Base-by-base conservation (phyloP, 2,113 vertebrate genomes). In the Anguilla japonica region DNA sequence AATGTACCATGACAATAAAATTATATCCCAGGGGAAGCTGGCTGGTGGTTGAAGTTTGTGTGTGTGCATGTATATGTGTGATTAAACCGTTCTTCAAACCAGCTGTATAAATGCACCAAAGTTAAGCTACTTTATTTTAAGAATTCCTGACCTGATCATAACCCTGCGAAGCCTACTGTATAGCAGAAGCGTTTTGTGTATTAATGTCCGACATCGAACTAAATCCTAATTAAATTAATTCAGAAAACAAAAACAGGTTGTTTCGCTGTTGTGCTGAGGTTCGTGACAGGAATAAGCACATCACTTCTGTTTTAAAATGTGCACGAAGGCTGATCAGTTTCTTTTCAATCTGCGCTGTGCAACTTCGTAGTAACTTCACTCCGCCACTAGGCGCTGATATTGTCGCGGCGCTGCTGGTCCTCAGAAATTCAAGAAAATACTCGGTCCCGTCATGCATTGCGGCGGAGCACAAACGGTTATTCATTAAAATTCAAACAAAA, bases 361-460 rank as follows among this genome's bases (percentile, higher is more conserved):
- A 34, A 11, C 71, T 4, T 14, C 34, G 71, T 75, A 75, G n/a
- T 34, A 34, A 75, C 71, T 4, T 13, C 71, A 1, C 26, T 13
- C 1, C 71, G n/a, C 79, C 79, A 80, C 15, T 22, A 80, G 79
- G 79, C 40, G 20, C 5, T 20, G 79, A 41, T 3, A 41, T 43
- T 40, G 56, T 22, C 29, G 22, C 15, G 8, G 8, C 18, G n/a
- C 15, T 20, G 39, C 85, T 80, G 86, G 81, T 83, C 79, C 53
- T 53, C 91, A 82, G 83, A 91, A 89, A 92, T 94, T 95, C 91
- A 93, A 93, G 94, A 90, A 84, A 87, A 83, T 93, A 46, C 79
- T 71, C 29, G 41, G 20, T 94, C 93, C 93, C 93, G 91, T 90
- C 84, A 41, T 95, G 93, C 93, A 93, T 89, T 88, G 90, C 93